These are phyloP conservation scores for Agonopterix subpropinquella DNA, from an alignment of 2,888 invertebrate genomes.

Conservation along the genomic window DNA sequence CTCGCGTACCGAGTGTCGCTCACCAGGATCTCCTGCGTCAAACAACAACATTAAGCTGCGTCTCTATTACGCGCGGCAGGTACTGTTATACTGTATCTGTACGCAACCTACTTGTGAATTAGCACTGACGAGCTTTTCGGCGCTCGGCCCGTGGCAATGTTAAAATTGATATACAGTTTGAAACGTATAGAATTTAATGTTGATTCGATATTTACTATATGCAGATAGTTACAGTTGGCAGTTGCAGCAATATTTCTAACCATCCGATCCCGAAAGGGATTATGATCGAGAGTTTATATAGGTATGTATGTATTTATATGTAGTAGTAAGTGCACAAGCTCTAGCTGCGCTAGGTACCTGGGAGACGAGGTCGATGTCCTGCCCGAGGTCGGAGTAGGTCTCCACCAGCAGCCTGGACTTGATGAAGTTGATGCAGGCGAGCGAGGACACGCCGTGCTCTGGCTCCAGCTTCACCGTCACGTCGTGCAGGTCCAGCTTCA, in stretches of 20 bases:
- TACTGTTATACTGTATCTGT: background rate
- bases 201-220: too few relatives aligned
- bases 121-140: background rate
- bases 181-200: too few relatives aligned
- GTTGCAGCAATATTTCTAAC: too few relatives aligned
- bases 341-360: constrained; percentile 72
- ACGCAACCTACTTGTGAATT: background rate
- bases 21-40: constrained; percentile 80
- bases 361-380: constrained; percentile 94
- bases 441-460: constrained; percentile 71
- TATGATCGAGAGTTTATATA: too few relatives aligned
- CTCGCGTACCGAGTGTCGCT: constrained; percentile 83
- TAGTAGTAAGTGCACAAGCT: background rate
- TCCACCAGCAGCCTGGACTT: constrained; percentile 91
- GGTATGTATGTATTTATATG: too few relatives aligned
- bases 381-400: constrained; percentile 90
- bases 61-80: background rate
- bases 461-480: constrained; percentile 85
- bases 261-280: too few relatives aligned
- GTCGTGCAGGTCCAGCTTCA: constrained; percentile 89
- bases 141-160: too few relatives aligned
- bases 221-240: too few relatives aligned
- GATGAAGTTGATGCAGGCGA: constrained; percentile 94
- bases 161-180: too few relatives aligned
- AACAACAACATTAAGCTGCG: background rate